Evolutionary conservation across 2,113 vertebrate genomes (phyloP).

Genomic region (Dromaius novaehollandiae): DNA sequence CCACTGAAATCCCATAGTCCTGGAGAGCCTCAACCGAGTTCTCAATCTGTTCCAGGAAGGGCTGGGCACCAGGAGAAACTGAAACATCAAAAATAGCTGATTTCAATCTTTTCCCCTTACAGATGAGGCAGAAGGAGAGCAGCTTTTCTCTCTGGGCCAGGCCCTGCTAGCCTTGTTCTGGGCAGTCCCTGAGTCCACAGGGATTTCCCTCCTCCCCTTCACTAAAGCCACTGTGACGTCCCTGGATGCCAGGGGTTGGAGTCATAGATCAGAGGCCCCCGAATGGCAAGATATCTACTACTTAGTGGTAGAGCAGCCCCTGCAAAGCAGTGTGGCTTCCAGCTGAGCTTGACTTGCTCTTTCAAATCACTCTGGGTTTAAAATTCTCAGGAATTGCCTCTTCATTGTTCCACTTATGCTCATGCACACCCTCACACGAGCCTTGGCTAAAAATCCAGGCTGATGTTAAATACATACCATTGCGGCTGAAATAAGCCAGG

Average conservation of each 20-base stretch:
- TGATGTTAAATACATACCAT: not conserved
- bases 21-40: constrained; percentile 83
- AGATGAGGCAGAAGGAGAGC: not conserved
- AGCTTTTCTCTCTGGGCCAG: not conserved
- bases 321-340: not conserved
- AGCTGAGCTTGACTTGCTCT: fast-evolving
- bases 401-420: not conserved
- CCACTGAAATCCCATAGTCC: constrained; percentile 89
- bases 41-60: constrained; percentile 88
- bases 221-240: not conserved
- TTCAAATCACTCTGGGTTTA: not conserved
- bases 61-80: constrained; percentile 79
- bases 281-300: not conserved
- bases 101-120: not conserved
- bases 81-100: constrained; percentile 33
- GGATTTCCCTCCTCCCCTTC: not conserved
- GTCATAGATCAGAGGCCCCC: not conserved
- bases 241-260: not conserved
- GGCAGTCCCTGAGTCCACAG: too few relatives aligned
- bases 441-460: not conserved
- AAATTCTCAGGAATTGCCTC: not conserved
- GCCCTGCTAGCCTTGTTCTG: not conserved
- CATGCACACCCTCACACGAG: too few relatives aligned
- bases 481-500: constrained; percentile 47
- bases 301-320: not conserved